A percentile compares a stretch with the other conserved stretches of the same genome.
These are phyloP conservation scores for Agelastica alni DNA, from an alignment of 2,888 invertebrate species.

Conservation along the genomic window DNA sequence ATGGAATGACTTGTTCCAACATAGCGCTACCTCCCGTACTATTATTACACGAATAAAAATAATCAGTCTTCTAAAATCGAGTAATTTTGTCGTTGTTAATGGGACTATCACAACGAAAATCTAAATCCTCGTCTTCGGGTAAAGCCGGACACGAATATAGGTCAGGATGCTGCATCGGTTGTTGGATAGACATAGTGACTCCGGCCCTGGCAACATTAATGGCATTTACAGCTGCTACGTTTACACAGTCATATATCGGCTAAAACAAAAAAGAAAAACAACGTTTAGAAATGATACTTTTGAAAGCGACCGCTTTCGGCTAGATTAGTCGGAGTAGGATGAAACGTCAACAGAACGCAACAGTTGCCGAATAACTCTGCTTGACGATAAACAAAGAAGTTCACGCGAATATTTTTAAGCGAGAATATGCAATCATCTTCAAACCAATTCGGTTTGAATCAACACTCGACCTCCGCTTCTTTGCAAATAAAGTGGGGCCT, in stretches of 20 bases:
- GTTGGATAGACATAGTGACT: constrained; percentile 26
- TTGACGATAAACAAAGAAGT: too few species aligned
- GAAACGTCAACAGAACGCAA: too few species aligned
- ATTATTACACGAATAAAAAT: too few species aligned
- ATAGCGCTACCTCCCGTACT: neutral
- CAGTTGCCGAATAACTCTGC: too few species aligned
- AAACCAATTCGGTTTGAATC: too few species aligned
- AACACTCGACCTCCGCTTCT: too few species aligned
- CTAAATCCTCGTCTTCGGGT: constrained; percentile 48
- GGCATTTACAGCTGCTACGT: constrained; percentile 58
- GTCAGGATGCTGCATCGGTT: constrained; percentile 43
- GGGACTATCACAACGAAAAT: constrained; percentile 45
- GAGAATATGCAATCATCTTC: too few species aligned
- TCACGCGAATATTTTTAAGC: too few species aligned
- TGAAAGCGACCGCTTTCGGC: too few species aligned
- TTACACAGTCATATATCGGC: constrained; percentile 65
- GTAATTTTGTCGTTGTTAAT: constrained; percentile 52
- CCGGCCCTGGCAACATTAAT: constrained; percentile 50
- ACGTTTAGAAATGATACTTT: too few species aligned
- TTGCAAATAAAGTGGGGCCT: too few species aligned
- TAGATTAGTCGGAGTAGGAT: too few species aligned
- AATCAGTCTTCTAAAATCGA: constrained; percentile 45
- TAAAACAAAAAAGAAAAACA: constrained; percentile 46
- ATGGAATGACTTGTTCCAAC: neutral
- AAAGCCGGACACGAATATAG: constrained; percentile 47